Base-by-base conservation (phyloP, 2,113 vertebrate species). In the Ailurus styani region DNA sequence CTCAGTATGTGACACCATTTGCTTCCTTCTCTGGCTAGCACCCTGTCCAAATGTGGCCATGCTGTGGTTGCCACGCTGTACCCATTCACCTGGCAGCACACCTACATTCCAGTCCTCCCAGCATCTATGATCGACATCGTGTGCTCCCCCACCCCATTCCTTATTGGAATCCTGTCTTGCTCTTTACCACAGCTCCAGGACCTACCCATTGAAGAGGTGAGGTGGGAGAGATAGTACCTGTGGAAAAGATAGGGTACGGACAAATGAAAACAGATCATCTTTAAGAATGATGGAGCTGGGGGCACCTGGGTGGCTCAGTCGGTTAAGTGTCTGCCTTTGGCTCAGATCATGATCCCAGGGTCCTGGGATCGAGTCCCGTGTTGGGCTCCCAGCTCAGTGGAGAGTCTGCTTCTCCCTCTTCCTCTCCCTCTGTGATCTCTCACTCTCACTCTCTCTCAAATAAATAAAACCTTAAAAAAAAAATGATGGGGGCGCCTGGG, bases 31-130 rank as follows among this genome's bases (percentile, higher is more conserved):
- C 93, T 96, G 95, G 90, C 86, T 98, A 99, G 99, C 95, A 99
- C 99, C 70, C 98, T 99, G 96, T 99, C 99, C 40, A 99, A 99
- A 85, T 99, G 99, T 98, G 98, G 99, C 89, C 99, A 99, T 15
- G 99, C 99, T 0, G 99, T 99, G 92, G 99, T 99, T 84, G 99
- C 99, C 57, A 99, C 99, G 0, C 99, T 99, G 13, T 99, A 99
- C 94, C 99, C 99, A 0, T 99, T 99, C 99, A 99, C 99, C 89
- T 99, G 99, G 99, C 99, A 99, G 98, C 99, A 99, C 97, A 99
- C 99, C 52, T 99, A 99, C 70, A 99, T 99, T 50, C 99, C 99
- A 0, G 99, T 99, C 91, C 98, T 99, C 7, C 99, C 99, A 5
- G 98, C 99, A 5, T 99, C 99, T 88, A 99, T 99, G 99, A 99